Percentiles rank a stretch among this genome's conserved stretches.
Conservation (phyloP, 1,140 invertebrate genomes). For the Nymphalis io region DNA sequence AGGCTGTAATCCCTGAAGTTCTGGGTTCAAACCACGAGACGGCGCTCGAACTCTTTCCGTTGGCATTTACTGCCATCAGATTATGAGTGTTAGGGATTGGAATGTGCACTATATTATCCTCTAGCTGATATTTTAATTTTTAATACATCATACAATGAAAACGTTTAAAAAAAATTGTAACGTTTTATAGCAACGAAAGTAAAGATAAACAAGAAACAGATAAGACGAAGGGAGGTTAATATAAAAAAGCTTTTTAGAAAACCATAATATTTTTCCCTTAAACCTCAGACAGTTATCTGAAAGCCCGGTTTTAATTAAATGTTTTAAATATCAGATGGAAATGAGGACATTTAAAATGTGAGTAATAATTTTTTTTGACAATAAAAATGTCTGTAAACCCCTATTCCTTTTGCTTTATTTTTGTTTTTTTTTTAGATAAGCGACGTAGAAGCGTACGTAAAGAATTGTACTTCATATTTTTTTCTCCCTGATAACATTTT, state of each 20-base stretch:
- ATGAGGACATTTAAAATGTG: slow-evolving; percentile 40
- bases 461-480: background rate
- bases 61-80: too few relatives aligned
- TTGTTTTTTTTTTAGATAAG: background rate
- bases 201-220: slow-evolving; percentile 16
- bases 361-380: slow-evolving; percentile 38
- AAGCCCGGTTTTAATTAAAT: slow-evolving; percentile 56
- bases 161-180: background rate
- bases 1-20: too few relatives aligned
- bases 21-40: too few relatives aligned
- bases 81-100: too few relatives aligned
- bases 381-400: slow-evolving; percentile 21
- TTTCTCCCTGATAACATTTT: background rate
- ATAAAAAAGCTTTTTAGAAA: slow-evolving; percentile 48
- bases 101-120: too few relatives aligned
- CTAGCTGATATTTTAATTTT: too few relatives aligned
- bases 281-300: slow-evolving; percentile 50
- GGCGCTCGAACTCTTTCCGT: too few relatives aligned
- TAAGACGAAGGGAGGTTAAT: slow-evolving; percentile 20
- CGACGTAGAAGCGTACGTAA: background rate
- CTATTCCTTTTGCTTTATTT: background rate
- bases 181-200: slow-evolving; percentile 5
- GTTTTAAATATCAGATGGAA: slow-evolving; percentile 59
- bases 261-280: slow-evolving; percentile 44
- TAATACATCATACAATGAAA: too few relatives aligned